Evolutionary conservation across 2,888 invertebrate genomes (phyloP).

Genomic region (Sinelater perroti): DNA sequence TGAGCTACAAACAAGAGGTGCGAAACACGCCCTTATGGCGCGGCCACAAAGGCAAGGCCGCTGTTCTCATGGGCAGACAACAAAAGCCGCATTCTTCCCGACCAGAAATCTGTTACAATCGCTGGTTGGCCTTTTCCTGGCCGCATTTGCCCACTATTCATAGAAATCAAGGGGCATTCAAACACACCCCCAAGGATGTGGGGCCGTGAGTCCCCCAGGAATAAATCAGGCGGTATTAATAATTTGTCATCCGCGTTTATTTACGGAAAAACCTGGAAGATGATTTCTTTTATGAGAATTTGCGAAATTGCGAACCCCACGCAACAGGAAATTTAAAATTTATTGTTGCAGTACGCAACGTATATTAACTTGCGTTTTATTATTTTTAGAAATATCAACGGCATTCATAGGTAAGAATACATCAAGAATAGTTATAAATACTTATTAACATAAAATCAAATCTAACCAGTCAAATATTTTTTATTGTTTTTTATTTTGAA

Average conservation of each 20-base stretch:
- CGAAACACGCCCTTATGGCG: constrained; percentile 35
- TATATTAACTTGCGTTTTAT: no score
- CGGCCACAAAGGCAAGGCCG: constrained; percentile 34
- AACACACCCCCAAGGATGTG: constrained; percentile 31
- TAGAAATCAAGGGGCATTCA: constrained; percentile 41
- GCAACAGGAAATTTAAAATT: no score
- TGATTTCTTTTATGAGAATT: no score
- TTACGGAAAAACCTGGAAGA: constrained; percentile 4
- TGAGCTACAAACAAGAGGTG: constrained; percentile 32
- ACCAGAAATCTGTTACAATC: constrained; percentile 42
- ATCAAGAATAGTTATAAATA: no score
- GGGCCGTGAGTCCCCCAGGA: neutral
- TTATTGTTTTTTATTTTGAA: no score
- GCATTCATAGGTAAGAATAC: no score
- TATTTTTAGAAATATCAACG: no score
- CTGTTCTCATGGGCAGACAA: constrained; percentile 48
- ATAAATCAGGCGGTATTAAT: constrained; percentile 8
- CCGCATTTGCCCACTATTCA: constrained; percentile 49
- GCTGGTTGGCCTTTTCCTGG: constrained; percentile 46
- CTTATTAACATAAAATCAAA: no score
- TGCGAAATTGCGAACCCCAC: no score
- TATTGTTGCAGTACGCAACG: no score
- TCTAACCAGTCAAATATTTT: no score
- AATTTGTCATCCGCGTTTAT: constrained; percentile 1
- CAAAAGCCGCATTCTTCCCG: constrained; percentile 48